Conservation (phyloP, 2,888 invertebrate genomes). For the Dryadula phaetusa region DNA sequence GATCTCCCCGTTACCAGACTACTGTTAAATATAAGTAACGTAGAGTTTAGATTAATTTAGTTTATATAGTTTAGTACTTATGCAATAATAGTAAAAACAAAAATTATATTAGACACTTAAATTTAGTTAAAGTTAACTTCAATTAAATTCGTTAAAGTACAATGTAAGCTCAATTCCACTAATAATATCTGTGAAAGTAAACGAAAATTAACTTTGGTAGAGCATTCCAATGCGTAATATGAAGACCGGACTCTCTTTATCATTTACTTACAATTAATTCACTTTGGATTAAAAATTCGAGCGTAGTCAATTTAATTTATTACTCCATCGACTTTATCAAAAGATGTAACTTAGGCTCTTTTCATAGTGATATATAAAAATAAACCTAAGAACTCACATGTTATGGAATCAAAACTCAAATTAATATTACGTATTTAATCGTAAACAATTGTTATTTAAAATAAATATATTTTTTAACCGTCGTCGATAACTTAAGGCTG, state of each 20-base stretch:
- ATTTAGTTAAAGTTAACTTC: too few species aligned
- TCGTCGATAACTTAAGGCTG: too few species aligned
- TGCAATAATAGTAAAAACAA: too few species aligned
- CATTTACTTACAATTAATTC: constrained; percentile 41
- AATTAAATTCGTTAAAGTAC: not conserved
- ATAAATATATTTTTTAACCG: too few species aligned
- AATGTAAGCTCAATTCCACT: constrained; percentile 1
- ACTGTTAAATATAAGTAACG: too few species aligned
- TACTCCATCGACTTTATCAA: not conserved
- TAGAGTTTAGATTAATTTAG: too few species aligned
- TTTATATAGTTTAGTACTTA: too few species aligned
- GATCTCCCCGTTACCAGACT: too few species aligned
- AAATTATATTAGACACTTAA: too few species aligned
- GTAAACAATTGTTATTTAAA: too few species aligned
- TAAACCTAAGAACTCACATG: too few species aligned
- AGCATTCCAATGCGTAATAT: constrained; percentile 39
- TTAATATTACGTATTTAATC: too few species aligned
- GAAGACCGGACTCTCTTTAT: constrained; percentile 36
- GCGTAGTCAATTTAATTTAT: constrained; percentile 25
- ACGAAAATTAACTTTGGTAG: not conserved
- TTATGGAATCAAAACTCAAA: not conserved
- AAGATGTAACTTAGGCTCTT: not conserved
- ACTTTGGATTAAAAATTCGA: constrained; percentile 37
- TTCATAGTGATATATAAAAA: not conserved
- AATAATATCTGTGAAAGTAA: constrained; percentile 28